Evolutionary conservation across 2,113 vertebrate genomes (phyloP).

Genomic region (Phocoena phocoena): DNA sequence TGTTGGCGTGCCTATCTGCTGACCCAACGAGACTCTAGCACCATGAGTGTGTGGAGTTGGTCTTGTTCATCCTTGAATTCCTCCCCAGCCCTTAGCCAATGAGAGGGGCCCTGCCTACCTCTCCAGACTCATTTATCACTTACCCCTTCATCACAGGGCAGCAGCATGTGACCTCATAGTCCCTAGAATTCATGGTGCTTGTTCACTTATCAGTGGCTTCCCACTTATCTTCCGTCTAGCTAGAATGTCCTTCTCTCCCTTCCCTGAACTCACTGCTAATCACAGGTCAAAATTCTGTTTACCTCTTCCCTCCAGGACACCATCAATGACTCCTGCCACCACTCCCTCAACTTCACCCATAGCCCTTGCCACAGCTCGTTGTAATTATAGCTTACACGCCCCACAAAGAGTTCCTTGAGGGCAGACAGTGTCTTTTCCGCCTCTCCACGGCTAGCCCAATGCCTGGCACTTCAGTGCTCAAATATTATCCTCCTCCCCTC

Average conservation of each 20-base stretch:
- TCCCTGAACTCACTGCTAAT: not conserved
- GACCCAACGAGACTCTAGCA: not conserved
- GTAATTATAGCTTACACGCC: not conserved
- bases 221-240: not conserved
- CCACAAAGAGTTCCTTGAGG: not conserved
- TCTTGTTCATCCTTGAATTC: not conserved
- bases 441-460: not conserved
- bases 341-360: not conserved
- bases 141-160: not conserved
- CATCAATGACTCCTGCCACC: not conserved
- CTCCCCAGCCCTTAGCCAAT: not conserved
- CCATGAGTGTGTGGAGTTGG: not conserved
- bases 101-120: not conserved
- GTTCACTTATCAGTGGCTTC: not conserved
- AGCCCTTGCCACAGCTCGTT: not conserved
- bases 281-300: not conserved
- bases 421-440: not conserved
- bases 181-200: not conserved
- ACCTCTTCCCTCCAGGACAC: not conserved
- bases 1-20: not conserved
- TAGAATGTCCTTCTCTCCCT: not conserved
- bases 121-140: not conserved
- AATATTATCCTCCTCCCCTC: not conserved
- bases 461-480: not conserved
- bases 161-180: fast-evolving